A percentile compares a stretch with the other conserved stretches of the same genome.
Conservation (phyloP, 2,888 invertebrate species). For the Ophioninae sp. region DNA sequence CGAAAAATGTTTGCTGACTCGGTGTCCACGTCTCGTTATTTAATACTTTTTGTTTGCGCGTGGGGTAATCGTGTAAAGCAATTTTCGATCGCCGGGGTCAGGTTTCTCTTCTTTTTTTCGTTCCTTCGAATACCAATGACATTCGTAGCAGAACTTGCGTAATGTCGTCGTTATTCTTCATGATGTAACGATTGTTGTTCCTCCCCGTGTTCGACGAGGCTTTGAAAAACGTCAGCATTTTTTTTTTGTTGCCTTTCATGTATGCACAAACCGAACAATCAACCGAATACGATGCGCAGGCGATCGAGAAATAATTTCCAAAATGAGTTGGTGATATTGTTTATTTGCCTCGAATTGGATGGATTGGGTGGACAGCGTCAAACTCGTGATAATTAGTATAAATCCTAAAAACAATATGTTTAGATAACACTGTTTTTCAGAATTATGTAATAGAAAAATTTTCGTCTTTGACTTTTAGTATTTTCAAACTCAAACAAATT, state of each 20-base stretch:
- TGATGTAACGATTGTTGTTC: constrained; percentile 27
- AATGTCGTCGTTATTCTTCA: constrained; percentile 14
- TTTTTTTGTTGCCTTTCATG: not conserved
- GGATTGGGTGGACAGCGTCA: not conserved
- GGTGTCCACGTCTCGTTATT: not conserved
- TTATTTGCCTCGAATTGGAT: not conserved
- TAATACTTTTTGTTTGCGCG: not conserved
- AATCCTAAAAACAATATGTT: too few relatives aligned
- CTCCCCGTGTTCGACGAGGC: not conserved
- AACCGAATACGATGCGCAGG: not conserved
- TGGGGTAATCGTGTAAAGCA: not conserved
- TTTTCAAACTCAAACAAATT: not conserved
- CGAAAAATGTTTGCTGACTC: not conserved
- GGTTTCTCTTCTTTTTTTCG: not conserved
- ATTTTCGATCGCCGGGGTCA: not conserved
- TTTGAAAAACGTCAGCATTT: constrained; percentile 33
- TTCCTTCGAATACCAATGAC: constrained; percentile 3
- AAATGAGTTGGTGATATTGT: not conserved
- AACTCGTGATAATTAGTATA: not conserved
- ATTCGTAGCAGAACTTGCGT: constrained; percentile 24
- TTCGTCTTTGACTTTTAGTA: too few relatives aligned
- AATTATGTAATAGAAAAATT: not conserved
- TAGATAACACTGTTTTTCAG: too few relatives aligned
- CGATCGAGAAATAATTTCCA: not conserved
- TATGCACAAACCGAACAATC: not conserved